phyloP scores from a whole-genome alignment of 2,888 invertebrate genomes.

The Onthophagus sagittarius region DNA sequence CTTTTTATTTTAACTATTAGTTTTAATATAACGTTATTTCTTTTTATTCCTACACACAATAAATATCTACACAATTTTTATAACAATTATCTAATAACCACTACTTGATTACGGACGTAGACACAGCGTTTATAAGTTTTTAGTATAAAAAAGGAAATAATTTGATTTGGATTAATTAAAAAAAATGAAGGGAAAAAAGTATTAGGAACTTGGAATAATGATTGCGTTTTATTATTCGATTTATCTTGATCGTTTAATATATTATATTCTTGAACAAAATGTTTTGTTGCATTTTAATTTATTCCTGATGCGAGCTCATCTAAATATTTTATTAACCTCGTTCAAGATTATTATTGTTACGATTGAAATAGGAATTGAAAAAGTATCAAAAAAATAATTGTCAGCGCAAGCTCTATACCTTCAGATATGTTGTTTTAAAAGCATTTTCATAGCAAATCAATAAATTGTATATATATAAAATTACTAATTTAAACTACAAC shows the following conservation, averaged over 20 bases:
- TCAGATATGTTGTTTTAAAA: background rate
- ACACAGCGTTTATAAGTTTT: background rate
- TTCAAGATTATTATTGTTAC: too few species aligned
- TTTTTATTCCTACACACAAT: background rate
- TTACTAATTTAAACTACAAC: background rate
- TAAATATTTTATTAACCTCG: too few species aligned
- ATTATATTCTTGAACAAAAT: too few species aligned
- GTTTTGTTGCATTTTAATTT: too few species aligned
- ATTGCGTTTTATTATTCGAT: background rate
- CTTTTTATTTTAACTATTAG: background rate
- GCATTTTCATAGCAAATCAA: background rate
- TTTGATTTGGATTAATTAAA: background rate
- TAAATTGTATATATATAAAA: background rate
- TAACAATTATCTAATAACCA: conserved; percentile 6
- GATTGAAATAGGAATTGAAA: background rate
- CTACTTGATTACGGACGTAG: background rate
- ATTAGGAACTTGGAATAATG: conserved; percentile 2
- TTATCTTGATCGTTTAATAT: too few species aligned
- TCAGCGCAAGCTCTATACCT: background rate
- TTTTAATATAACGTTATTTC: conserved; percentile 5
- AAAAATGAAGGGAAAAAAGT: background rate
- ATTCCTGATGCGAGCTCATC: too few species aligned
- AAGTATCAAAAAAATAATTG: background rate
- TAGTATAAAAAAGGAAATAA: background rate
- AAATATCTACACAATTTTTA: conserved; percentile 7